These are phyloP conservation scores for Rapana venosa DNA, from an alignment of 2,888 invertebrate species.

Conservation along the genomic window DNA sequence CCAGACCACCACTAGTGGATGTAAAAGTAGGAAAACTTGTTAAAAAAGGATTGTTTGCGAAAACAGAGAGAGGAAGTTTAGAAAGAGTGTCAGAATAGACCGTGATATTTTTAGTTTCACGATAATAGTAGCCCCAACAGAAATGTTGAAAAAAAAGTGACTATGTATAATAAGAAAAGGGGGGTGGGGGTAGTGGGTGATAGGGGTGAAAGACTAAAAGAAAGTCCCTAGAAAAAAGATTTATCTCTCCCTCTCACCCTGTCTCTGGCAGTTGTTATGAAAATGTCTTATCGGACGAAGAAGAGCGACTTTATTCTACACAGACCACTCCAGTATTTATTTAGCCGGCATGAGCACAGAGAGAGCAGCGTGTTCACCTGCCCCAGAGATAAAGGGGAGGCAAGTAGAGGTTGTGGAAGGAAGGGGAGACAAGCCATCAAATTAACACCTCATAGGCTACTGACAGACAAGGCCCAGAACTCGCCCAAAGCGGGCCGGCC, in stretches of 20 bases:
- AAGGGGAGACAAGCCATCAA: conserved; percentile 10
- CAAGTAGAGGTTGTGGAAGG: not conserved
- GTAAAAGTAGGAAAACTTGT: too few relatives aligned
- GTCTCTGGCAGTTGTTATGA: not conserved
- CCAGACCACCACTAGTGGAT: too few relatives aligned
- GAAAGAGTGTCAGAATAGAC: too few relatives aligned
- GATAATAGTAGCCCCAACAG: too few relatives aligned
- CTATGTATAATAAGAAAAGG: not conserved
- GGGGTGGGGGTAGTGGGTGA: not conserved
- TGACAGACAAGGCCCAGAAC: conserved; percentile 17
- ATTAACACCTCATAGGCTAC: conserved; percentile 26
- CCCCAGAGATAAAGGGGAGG: not conserved
- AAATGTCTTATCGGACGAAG: not conserved
- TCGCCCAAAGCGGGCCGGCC: not conserved
- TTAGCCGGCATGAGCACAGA: not conserved
- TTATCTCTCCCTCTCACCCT: not conserved
- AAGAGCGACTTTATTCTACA: not conserved
- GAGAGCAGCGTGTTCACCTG: not conserved
- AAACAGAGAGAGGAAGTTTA: too few relatives aligned
- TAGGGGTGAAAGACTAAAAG: too few relatives aligned
- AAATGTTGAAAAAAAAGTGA: too few relatives aligned
- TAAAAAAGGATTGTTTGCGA: too few relatives aligned
- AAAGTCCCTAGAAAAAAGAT: too few relatives aligned
- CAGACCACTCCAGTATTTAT: not conserved
- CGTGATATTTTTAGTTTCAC: too few relatives aligned